A percentile compares a stretch with the other conserved stretches of the same genome.
phyloP scores from a whole-genome alignment of 2,888 invertebrate genomes.

The Tromatobia lineatoria region DNA sequence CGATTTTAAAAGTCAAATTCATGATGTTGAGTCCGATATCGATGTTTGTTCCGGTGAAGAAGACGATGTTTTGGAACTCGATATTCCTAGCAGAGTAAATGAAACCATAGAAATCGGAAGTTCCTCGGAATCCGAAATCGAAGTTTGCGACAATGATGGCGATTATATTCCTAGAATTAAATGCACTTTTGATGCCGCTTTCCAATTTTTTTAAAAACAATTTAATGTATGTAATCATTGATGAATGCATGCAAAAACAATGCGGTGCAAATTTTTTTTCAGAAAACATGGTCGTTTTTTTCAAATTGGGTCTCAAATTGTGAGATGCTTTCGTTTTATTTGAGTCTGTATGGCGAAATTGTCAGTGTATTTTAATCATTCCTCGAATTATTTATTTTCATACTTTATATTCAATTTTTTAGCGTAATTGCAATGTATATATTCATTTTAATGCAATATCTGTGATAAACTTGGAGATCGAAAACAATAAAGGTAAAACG shows the following conservation, averaged over 20 bases:
- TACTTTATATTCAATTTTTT: not conserved
- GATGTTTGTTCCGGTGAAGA: conserved; percentile 20
- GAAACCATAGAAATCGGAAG: conserved; percentile 1
- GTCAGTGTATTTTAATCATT: not conserved
- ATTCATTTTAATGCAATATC: not conserved
- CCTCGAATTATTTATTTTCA: not conserved
- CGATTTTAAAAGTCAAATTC: conserved; percentile 7
- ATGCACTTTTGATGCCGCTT: not conserved
- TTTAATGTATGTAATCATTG: not conserved
- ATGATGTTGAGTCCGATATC: conserved; percentile 21
- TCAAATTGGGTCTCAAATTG: not conserved
- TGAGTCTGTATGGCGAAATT: not conserved
- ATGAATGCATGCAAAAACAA: not conserved
- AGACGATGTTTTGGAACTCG: conserved; percentile 28
- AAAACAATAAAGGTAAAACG: not conserved
- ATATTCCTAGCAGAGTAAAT: conserved; percentile 1
- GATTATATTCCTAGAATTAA: conserved; percentile 16
- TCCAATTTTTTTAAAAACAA: not conserved
- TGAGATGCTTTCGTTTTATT: not conserved
- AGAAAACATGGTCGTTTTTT: not conserved
- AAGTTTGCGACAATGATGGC: conserved; percentile 23
- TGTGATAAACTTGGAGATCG: conserved; percentile 17
- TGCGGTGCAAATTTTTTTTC: not conserved
- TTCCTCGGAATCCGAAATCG: conserved; percentile 23
- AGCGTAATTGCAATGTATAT: not conserved